Percentiles rank a stretch among this genome's conserved stretches.
These are phyloP conservation scores for Clarias macrocephalus DNA, from an alignment of 2,113 vertebrate genomes.

Conservation along the genomic window DNA sequence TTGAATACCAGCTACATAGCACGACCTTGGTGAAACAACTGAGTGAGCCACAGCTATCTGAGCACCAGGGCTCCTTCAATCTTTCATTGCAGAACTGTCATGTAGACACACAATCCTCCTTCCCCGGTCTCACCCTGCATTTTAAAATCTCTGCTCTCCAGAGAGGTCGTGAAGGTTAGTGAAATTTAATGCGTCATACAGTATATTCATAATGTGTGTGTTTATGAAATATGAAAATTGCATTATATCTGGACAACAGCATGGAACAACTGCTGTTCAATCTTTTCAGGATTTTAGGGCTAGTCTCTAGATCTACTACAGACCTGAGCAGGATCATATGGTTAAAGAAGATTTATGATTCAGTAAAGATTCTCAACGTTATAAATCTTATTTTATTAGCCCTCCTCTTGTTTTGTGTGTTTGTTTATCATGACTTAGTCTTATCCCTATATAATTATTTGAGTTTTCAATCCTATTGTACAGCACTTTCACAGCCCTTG, in stretches of 20 bases:
- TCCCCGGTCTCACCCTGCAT: constrained; percentile 67
- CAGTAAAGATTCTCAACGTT: background rate
- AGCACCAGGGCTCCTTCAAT: constrained; percentile 75
- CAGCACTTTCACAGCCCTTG: background rate
- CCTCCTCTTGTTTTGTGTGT: background rate
- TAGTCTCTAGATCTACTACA: background rate
- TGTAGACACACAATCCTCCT: constrained; percentile 64
- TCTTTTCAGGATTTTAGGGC: background rate
- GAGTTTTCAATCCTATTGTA: background rate
- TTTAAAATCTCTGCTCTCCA: constrained; percentile 72
- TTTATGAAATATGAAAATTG: background rate
- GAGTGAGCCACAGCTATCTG: constrained; percentile 68
- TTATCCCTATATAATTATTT: background rate
- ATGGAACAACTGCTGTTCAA: background rate
- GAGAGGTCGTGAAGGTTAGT: constrained; percentile 41
- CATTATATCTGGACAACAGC: background rate
- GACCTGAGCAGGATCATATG: background rate
- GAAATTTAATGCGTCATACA: background rate
- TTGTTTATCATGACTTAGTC: background rate
- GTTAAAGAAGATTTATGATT: background rate
- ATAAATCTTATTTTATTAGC: background rate
- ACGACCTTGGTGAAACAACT: constrained; percentile 63
- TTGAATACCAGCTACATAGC: constrained; percentile 72
- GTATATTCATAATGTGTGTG: background rate
- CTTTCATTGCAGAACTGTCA: constrained; percentile 85